Percentiles rank a stretch among this genome's conserved stretches.
These are phyloP conservation scores for Seriola rivoliana DNA, from an alignment of 2,113 vertebrate species.

Conservation along the genomic window DNA sequence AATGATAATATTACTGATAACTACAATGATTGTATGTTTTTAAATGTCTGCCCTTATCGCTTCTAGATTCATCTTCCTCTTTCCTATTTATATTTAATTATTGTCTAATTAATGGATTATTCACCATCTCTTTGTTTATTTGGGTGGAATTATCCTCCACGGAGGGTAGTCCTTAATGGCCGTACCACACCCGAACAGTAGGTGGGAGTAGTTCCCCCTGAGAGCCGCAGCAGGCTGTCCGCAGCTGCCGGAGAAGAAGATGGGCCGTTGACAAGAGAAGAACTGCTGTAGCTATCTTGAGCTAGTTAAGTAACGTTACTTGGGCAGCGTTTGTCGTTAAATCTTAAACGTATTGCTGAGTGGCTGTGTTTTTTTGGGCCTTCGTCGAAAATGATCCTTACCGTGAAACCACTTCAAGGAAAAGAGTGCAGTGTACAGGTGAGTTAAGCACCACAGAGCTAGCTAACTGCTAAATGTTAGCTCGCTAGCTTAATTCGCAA, in stretches of 20 bases:
- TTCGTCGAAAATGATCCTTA: slow-evolving; percentile 83
- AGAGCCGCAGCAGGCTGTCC: not conserved
- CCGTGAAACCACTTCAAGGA: slow-evolving; percentile 86
- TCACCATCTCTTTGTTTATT: no score
- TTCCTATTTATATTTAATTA: not conserved
- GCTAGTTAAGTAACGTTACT: slow-evolving; percentile 37
- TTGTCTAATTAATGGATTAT: not conserved
- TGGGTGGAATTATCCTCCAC: not conserved
- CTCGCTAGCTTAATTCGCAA: slow-evolving; percentile 20
- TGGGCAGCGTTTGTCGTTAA: not conserved
- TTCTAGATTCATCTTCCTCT: not conserved
- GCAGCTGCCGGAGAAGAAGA: slow-evolving; percentile 55
- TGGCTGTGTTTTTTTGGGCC: slow-evolving; percentile 1
- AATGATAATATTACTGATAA: not conserved
- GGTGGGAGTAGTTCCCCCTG: slow-evolving; percentile 20
- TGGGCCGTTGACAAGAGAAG: slow-evolving; percentile 48
- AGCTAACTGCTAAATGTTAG: slow-evolving; percentile 9
- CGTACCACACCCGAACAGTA: not conserved
- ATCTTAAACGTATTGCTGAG: not conserved
- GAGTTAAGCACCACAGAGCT: not conserved
- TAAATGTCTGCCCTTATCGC: not conserved
- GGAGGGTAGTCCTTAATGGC: not conserved
- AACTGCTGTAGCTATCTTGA: slow-evolving; percentile 21
- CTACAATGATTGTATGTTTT: not conserved
- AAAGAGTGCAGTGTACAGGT: slow-evolving; percentile 88